Evolutionary conservation across 92 coral and sea anemone species (phyloP), one percentile per base, ranked within the genome.

Genomic region (Blastomussa wellsi): DNA sequence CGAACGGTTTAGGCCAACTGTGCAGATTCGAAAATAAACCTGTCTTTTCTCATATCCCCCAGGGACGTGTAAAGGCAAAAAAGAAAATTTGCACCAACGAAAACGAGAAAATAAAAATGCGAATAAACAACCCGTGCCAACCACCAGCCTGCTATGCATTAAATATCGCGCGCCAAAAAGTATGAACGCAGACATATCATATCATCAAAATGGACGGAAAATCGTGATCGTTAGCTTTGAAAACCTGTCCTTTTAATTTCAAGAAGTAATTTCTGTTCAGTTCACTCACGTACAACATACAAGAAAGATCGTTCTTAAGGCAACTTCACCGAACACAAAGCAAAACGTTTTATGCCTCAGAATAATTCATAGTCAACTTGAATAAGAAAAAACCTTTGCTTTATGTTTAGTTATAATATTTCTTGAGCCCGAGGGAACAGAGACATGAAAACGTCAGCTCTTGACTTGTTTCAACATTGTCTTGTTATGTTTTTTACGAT

Each of bases 121-220:
- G 64, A 19, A 36, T 49, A 76, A 47, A 76, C 36, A 48, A 57
- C 52, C 82, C 15, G 82, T 39, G n/a, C 82, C 82, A 37, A 71
- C 82, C 51, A 52, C 71, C n/a, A 57, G 37, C 20, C 55, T 55
- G 31, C 31, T 14, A 15, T 32, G 20, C 22, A 35, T 24, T 37
- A 14, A n/a, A 10, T 28, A n/a, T 8, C 2, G 80, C 82, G 72
- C 66, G 35, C 7, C n/a, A n/a, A 57, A 24, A 35, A 62, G 10
- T 12, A 62, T 26, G 3, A 62, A 29, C 15, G 68, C 68, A 62
- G 31, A 24, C 32, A 24, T 59, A 5, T 8, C 32, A 24, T 59
- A 5, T 8, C 66, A 59, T 59, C 28, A 24, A 59, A 59, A 24
- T 9, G 35, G 22, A 14, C 1, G 35, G 16, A 26, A 62, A 62